Evolutionary conservation across 2,888 invertebrate genomes (phyloP).

Genomic region (Ellobium chinense): DNA sequence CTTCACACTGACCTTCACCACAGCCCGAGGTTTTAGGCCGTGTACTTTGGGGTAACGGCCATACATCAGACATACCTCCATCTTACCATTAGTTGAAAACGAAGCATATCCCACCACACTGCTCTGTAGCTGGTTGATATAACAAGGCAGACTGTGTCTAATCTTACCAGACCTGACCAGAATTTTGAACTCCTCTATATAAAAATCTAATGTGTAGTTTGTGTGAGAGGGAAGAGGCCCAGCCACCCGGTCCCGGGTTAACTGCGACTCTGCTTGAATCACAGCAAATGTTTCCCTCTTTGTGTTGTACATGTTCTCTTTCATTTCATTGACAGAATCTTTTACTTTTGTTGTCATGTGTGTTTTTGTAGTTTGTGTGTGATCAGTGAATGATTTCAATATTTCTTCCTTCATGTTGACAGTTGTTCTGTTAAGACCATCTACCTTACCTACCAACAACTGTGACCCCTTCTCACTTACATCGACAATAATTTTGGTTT

Average conservation of each 20-base stretch:
- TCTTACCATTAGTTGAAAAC: neutral
- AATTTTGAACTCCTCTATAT: neutral
- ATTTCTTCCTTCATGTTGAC: neutral
- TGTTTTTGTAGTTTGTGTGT: neutral
- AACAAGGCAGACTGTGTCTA: neutral
- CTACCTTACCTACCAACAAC: neutral
- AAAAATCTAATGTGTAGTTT: neutral
- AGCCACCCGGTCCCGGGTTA: neutral
- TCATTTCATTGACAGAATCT: neutral
- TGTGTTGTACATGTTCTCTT: neutral
- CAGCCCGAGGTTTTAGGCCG: neutral
- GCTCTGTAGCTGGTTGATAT: neutral
- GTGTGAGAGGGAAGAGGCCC: neutral
- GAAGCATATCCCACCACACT: neutral
- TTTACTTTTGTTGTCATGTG: neutral
- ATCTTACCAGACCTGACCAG: neutral
- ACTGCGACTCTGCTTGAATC: neutral
- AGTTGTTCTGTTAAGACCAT: neutral
- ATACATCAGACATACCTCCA: neutral
- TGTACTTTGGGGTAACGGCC: neutral
- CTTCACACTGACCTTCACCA: neutral
- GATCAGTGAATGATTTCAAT: neutral
- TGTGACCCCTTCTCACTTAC: neutral
- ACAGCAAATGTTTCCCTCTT: neutral
- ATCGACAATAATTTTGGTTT: neutral